Conservation (phyloP, 2,113 vertebrate genomes). For the Crotalus helleri region DNA sequence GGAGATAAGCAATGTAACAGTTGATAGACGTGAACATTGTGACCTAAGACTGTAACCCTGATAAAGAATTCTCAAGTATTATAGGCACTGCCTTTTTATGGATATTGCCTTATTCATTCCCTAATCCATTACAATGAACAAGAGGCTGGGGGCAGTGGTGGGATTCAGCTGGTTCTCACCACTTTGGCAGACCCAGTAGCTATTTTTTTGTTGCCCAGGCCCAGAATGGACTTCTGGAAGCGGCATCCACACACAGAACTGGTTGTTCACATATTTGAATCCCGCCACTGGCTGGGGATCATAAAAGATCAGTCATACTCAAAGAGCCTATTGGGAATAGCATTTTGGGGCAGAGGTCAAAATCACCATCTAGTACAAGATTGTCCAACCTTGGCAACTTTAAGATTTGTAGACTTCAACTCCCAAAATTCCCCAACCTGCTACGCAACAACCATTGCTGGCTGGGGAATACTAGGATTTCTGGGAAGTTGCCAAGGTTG, state of each 20-base stretch:
- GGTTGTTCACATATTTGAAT: no score
- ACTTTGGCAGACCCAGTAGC: no score
- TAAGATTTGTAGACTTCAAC: background rate
- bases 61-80: background rate
- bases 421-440: background rate
- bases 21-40: background rate
- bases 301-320: background rate
- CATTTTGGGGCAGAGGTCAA: background rate
- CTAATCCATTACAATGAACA: background rate
- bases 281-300: background rate
- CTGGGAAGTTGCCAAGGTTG: background rate
- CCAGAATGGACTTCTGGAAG: no score
- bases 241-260: no score
- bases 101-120: background rate
- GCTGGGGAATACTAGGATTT: background rate
- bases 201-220: no score
- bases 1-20: slow-evolving; percentile 29
- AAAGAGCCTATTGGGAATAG: background rate
- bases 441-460: background rate
- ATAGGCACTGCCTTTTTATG: background rate
- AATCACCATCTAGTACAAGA: background rate
- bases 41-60: slow-evolving; percentile 29
- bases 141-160: background rate
- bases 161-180: no score
- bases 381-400: background rate